phyloP scores from a whole-genome alignment of 2,113 vertebrate species.

The Sinocyclocheilus grahami region DNA sequence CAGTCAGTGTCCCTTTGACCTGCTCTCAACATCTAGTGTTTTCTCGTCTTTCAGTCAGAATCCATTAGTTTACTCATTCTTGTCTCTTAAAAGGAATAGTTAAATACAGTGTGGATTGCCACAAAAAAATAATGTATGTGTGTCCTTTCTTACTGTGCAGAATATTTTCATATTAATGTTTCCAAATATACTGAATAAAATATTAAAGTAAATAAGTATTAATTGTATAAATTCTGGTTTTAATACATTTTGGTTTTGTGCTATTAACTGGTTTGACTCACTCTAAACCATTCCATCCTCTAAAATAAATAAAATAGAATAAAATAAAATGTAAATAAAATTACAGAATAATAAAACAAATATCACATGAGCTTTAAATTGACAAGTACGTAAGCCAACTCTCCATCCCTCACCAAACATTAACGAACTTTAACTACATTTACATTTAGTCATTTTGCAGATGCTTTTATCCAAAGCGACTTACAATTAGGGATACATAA shows the following conservation, averaged over 20 bases:
- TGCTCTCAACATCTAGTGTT: slow-evolving; percentile 12
- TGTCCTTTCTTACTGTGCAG: background rate
- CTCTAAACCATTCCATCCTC: background rate
- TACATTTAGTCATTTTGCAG: no score
- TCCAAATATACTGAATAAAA: background rate
- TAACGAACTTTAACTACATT: background rate
- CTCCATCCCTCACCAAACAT: background rate
- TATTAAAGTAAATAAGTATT: background rate
- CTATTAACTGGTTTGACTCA: background rate
- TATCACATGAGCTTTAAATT: background rate
- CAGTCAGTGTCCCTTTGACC: slow-evolving; percentile 29
- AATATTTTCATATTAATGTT: background rate
- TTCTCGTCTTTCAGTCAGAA: background rate
- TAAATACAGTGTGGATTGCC: slow-evolving; percentile 1
- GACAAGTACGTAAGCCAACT: background rate
- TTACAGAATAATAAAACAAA: background rate
- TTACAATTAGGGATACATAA: no score
- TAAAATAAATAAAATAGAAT: no score
- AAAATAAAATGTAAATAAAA: background rate
- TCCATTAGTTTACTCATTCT: slow-evolving; percentile 3
- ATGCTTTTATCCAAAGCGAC: no score
- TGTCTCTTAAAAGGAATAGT: background rate
- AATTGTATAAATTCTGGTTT: background rate
- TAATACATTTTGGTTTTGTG: background rate
- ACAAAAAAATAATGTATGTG: background rate